Evolutionary conservation across 2,888 invertebrate species (phyloP).

Genomic region (Ctena decussata): DNA sequence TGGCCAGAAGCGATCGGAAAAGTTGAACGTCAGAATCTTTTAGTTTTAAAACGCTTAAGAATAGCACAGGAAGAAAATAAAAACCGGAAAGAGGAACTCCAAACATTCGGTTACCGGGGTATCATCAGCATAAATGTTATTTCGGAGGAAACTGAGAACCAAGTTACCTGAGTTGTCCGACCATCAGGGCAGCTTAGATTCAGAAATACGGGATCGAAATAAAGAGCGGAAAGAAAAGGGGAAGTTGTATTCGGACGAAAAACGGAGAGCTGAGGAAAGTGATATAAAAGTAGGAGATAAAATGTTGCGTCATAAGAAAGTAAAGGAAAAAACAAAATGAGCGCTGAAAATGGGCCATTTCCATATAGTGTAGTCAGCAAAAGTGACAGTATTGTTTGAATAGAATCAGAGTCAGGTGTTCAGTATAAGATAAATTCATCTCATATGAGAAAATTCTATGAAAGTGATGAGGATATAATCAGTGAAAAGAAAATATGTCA

Average conservation of each 20-base stretch:
- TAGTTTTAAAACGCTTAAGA: too few relatives aligned
- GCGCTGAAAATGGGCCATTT: not conserved
- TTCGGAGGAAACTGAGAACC: conserved; percentile 49
- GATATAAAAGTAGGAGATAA: conserved; percentile 22
- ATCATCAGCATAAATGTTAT: conserved; percentile 48
- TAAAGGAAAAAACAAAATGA: conserved; percentile 31
- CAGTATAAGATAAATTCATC: conserved; percentile 21
- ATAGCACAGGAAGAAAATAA: conserved; percentile 44
- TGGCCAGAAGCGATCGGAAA: conserved; percentile 63
- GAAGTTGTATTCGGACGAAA: conserved; percentile 32
- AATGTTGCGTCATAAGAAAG: conserved; percentile 18
- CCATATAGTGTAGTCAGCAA: conserved; percentile 20
- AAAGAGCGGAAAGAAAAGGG: conserved; percentile 23
- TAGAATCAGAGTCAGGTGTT: not conserved
- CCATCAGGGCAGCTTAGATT: not conserved
- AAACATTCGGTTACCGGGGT: conserved; percentile 54
- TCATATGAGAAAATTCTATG: conserved; percentile 18
- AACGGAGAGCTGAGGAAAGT: conserved; percentile 3
- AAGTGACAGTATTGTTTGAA: conserved; percentile 2
- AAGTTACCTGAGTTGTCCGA: conserved; percentile 46
- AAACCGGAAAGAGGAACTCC: conserved; percentile 36
- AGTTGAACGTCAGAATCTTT: conserved; percentile 61
- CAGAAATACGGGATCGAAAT: conserved; percentile 26
- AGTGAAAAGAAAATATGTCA: too few relatives aligned
- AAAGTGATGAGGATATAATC: not conserved